Base-by-base conservation (phyloP, 2,888 invertebrate genomes). In the Melangyna quadrimaculata region DNA sequence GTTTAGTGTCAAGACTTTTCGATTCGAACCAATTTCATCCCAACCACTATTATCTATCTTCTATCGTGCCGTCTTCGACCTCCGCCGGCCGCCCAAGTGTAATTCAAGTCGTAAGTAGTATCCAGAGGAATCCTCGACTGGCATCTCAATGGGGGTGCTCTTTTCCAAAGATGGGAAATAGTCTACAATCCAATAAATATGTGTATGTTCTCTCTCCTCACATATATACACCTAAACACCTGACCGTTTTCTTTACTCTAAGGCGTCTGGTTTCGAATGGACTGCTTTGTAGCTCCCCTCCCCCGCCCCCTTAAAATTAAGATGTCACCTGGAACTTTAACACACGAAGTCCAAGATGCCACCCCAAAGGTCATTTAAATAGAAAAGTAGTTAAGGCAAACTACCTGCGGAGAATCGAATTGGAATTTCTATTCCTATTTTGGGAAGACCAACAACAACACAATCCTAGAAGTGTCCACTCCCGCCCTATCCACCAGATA, bases 401-500 rank as follows among this genome's bases (percentile, higher is more conserved):
- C 83, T 78, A 65, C 79, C 73, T 83, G 65, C 51, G 24, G 74
- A 71, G 71, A 67, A 75, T 71, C 78, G 73, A 79, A 83, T 78
- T 71, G 78, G 74, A 83, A 71, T 78, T 51, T 53, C 57, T 43
- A 53, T 59, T 27, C 51, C 53, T 14, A 59, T 65, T 51, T 57
- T 37, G 48, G 65, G 77, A 69, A 53, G 45, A 48, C n/a, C n/a
- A 51, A 24, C 22, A 61, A 59, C 65, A 19, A 65, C 27, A 87
- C 89, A 88, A 12, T 89, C 89, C 87, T 87, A 89, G 89, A 90
- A 53, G 51, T 51, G 51, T 40, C n/a, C 40, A 40, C 0, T 48
- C 27, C 12, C 55, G 12, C 35, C 86, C 55, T 59, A 1, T 55
- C 9, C 40, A 5, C 69, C 73, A 55, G 73, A 65, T 73, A 75